phyloP scores from a whole-genome alignment of 2,797 vertebrate species.

The Sphaeramia orbicularis region DNA sequence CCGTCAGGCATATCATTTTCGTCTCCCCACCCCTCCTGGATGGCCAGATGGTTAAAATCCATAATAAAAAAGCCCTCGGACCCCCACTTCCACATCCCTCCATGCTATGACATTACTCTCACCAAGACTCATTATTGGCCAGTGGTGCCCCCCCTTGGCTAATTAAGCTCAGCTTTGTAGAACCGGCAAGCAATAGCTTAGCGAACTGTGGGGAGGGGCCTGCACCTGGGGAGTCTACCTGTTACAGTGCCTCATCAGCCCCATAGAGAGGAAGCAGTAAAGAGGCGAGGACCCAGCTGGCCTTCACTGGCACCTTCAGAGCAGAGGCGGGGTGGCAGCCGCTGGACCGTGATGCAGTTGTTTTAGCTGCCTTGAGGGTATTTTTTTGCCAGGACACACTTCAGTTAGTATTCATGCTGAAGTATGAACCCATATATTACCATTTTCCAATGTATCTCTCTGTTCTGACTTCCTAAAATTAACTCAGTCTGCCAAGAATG shows the following conservation, averaged over 20 bases:
- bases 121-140: conserved; percentile 85
- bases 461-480: conserved; percentile 21
- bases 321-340: conserved; percentile 27
- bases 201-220: conserved; percentile 81
- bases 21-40: conserved; percentile 81
- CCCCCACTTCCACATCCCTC: conserved; percentile 80
- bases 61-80: conserved; percentile 90
- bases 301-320: conserved; percentile 51
- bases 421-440: conserved; percentile 3
- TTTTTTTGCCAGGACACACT: conserved; percentile 75
- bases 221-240: conserved; percentile 95
- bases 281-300: conserved; percentile 83
- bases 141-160: conserved; percentile 84
- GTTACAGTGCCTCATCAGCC: conserved; percentile 85
- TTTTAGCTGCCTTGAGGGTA: conserved; percentile 86
- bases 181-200: conserved; percentile 88
- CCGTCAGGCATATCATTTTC: conserved; percentile 86
- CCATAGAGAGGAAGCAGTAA: conserved; percentile 59
- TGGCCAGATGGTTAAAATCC: conserved; percentile 98
- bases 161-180: conserved; percentile 98
- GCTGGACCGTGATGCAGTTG: conserved; percentile 84
- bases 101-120: conserved; percentile 83
- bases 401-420: conserved; percentile 35
- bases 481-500: neutral
- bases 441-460: neutral